Percentiles rank a stretch among this genome's conserved stretches.
These are phyloP conservation scores for Thunnus albacares DNA, from an alignment of 2,797 vertebrate species.

Conservation along the genomic window DNA sequence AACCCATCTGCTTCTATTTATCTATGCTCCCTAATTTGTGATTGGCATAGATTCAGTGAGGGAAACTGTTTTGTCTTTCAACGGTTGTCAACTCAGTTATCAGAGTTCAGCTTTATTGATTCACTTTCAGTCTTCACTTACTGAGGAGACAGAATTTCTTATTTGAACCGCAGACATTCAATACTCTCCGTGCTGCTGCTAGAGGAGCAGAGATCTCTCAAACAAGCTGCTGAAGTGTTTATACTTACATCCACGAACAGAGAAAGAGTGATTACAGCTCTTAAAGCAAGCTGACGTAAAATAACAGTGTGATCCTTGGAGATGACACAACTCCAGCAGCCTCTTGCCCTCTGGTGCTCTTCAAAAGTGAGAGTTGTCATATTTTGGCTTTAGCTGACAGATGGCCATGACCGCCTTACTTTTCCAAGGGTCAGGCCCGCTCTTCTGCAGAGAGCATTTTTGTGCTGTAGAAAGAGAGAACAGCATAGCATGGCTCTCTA, in stretches of 20 bases:
- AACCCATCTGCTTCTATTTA: constrained; percentile 34
- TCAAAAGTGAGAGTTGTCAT: constrained; percentile 37
- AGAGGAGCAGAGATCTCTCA: constrained; percentile 16
- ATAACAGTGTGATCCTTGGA: constrained; percentile 34
- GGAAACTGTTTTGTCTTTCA: not conserved
- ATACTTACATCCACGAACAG: constrained; percentile 30
- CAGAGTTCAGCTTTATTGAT: constrained; percentile 24
- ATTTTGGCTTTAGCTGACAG: constrained; percentile 50
- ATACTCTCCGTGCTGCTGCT: constrained; percentile 6
- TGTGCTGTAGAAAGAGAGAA: constrained; percentile 14
- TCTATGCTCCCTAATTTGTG: not conserved
- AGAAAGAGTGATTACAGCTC: constrained; percentile 42
- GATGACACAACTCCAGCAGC: constrained; percentile 53
- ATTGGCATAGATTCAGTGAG: not conserved
- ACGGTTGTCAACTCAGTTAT: constrained; percentile 24
- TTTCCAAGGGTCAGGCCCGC: constrained; percentile 16
- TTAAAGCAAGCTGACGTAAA: constrained; percentile 42
- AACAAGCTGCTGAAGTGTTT: constrained; percentile 60
- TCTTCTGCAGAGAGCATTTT: constrained; percentile 9
- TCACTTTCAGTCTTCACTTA: constrained; percentile 21
- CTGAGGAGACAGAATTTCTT: not conserved
- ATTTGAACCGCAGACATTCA: constrained; percentile 11
- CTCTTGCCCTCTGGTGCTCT: constrained; percentile 23
- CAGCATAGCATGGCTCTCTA: not conserved
- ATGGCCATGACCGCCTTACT: not conserved